phyloP scores from a whole-genome alignment of 1,140 invertebrate genomes.

The Listronotus oregonensis region DNA sequence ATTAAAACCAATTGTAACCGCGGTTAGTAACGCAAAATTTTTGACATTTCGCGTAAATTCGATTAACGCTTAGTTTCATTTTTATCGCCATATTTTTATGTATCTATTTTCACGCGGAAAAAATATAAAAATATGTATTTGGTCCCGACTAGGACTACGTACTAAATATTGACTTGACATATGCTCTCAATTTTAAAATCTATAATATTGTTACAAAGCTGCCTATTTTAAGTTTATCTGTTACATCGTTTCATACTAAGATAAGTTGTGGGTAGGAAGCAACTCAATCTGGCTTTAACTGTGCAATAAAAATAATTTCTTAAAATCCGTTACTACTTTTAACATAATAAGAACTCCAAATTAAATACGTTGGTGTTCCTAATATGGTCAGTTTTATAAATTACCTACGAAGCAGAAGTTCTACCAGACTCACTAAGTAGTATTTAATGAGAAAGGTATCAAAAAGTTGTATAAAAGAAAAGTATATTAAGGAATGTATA shows the following conservation, averaged over 20 bases:
- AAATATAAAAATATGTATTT: no score
- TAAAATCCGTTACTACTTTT: constrained; percentile 5
- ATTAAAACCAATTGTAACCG: no score
- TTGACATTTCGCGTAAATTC: no score
- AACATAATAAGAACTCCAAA: neutral
- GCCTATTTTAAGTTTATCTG: constrained; percentile 23
- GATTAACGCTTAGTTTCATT: no score
- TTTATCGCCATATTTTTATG: no score
- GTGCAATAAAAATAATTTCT: neutral
- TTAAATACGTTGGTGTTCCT: neutral
- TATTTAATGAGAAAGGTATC: neutral
- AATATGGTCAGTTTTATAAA: constrained; percentile 3
- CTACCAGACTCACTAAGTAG: constrained; percentile 2
- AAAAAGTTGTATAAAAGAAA: constrained; percentile 15
- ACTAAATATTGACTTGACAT: no score
- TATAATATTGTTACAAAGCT: neutral
- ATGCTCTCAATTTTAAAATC: no score
- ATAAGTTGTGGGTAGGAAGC: neutral
- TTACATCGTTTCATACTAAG: constrained; percentile 17
- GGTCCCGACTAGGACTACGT: no score
- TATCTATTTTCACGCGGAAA: no score
- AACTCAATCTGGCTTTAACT: neutral
- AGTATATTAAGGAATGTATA: constrained; percentile 31
- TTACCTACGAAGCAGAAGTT: constrained; percentile 10
- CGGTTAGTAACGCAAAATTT: no score